These are phyloP conservation scores for Neolamprologus tretocephalus DNA, from an alignment of 2,113 vertebrate species.

Conservation along the genomic window DNA sequence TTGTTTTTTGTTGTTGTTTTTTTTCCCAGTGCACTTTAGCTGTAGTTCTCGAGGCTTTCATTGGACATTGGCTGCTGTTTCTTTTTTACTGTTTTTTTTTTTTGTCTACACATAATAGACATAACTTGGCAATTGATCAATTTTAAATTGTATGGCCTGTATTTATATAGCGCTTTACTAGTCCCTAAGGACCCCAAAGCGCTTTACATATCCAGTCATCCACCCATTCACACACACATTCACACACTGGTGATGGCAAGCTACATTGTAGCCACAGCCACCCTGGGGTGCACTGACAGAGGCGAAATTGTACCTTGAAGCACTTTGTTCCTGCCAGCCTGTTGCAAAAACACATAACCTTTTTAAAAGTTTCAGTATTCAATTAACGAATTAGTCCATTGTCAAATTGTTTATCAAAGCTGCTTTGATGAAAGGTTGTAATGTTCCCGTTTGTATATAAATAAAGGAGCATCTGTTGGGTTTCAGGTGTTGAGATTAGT, in stretches of 20 bases:
- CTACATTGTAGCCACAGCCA: too few relatives aligned
- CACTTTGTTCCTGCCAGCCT: background rate
- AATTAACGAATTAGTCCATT: background rate
- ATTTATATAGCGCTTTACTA: too few relatives aligned
- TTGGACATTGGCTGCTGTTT: background rate
- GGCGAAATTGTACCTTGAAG: fast-evolving
- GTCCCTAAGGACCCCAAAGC: too few relatives aligned
- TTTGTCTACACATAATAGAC: background rate
- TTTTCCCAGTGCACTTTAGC: background rate
- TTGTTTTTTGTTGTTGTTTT: background rate
- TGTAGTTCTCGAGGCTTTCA: background rate
- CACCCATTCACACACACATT: too few relatives aligned
- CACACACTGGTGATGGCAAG: too few relatives aligned
- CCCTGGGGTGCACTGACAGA: too few relatives aligned
- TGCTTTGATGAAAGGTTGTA: background rate
- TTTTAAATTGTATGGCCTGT: background rate
- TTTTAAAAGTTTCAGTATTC: background rate
- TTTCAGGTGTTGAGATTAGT: background rate
- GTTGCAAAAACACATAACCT: background rate
- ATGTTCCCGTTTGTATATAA: background rate
- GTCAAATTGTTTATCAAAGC: background rate
- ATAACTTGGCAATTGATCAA: background rate
- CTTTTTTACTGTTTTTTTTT: background rate
- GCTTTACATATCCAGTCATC: too few relatives aligned
- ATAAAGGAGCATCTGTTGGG: background rate